A percentile compares a stretch with the other conserved stretches of the same genome.
phyloP scores from a whole-genome alignment of 1,140 invertebrate species.

The Melipona quadrifasciata region DNA sequence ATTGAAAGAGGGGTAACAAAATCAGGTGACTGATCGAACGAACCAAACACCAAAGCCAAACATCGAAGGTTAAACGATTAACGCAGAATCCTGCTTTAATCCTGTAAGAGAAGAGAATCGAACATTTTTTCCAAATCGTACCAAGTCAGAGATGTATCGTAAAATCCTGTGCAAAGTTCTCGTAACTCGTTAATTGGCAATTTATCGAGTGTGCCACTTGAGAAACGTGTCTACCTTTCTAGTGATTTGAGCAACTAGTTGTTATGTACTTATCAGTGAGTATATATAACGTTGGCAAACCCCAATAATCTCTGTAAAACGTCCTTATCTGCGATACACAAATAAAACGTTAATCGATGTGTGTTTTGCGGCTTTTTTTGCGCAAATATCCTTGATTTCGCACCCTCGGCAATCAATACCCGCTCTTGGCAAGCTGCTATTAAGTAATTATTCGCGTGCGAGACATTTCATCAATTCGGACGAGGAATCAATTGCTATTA shows the following conservation, averaged over 20 bases:
- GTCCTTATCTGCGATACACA: slow-evolving; percentile 40
- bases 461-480: background rate
- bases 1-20: too few relatives aligned
- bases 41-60: too few relatives aligned
- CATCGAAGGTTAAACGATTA: too few relatives aligned
- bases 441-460: too few relatives aligned
- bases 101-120: too few relatives aligned
- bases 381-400: slow-evolving; percentile 15
- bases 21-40: too few relatives aligned
- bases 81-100: too few relatives aligned
- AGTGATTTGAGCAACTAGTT: background rate
- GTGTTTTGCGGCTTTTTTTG: background rate
- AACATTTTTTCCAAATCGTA: too few relatives aligned
- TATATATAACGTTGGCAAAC: slow-evolving; percentile 55
- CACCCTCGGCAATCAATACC: background rate
- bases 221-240: background rate
- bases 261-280: slow-evolving; percentile 51
- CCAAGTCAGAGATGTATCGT: too few relatives aligned
- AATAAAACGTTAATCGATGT: slow-evolving; percentile 38
- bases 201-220: background rate
- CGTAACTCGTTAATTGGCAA: background rate
- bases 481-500: background rate
- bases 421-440: background rate
- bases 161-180: too few relatives aligned
- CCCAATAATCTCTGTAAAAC: slow-evolving; percentile 25